Evolutionary conservation across 2,113 vertebrate species (phyloP).

Genomic region (Clinocottus analis): DNA sequence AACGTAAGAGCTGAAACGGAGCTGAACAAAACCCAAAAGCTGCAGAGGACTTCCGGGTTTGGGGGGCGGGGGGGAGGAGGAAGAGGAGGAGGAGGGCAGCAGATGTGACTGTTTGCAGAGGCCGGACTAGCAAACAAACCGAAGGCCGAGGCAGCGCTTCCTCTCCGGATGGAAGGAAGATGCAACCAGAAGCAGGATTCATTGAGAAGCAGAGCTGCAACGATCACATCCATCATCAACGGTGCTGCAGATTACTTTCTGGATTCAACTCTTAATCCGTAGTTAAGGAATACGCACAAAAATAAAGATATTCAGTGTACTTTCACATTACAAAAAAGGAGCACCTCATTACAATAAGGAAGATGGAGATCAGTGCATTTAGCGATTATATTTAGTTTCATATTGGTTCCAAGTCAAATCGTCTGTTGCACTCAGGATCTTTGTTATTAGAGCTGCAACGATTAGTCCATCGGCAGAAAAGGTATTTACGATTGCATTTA

Average conservation of each 20-base stretch:
- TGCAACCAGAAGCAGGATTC: background rate
- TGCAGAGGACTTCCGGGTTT: background rate
- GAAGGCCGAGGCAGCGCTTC: background rate
- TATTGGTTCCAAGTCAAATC: background rate
- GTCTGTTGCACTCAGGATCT: background rate
- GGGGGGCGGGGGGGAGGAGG: too few relatives aligned
- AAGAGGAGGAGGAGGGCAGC: background rate
- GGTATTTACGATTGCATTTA: background rate
- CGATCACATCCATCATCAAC: too few relatives aligned
- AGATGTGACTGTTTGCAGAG: constrained; percentile 57
- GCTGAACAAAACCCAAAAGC: constrained; percentile 7
- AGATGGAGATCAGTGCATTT: background rate
- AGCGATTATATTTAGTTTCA: too few relatives aligned
- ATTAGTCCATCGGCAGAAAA: background rate
- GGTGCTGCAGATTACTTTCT: background rate
- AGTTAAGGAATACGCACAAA: background rate
- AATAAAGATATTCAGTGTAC: background rate
- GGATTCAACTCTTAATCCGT: background rate
- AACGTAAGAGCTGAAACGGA: background rate
- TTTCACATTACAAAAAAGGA: background rate
- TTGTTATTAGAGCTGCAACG: background rate
- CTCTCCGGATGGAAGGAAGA: background rate
- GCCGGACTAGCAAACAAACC: constrained; percentile 21
- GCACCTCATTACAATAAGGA: background rate
- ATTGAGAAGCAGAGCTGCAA: background rate